Evolutionary conservation across 2,113 vertebrate species (phyloP), one percentile per base, ranked within the genome.

Genomic region (Indicator indicator): DNA sequence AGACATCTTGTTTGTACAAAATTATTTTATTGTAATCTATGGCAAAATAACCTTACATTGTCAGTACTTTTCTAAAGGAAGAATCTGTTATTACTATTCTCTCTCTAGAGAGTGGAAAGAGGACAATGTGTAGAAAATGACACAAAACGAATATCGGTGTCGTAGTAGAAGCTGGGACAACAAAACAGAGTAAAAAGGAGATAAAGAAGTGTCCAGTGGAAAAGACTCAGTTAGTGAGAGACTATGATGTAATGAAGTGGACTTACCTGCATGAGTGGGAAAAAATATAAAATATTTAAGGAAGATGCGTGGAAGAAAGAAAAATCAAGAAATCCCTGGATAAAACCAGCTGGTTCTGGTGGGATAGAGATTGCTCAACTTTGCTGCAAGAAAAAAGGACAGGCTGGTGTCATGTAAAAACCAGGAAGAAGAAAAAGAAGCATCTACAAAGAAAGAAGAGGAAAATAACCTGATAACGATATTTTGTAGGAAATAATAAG

Each of bases 121-220:
- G 30, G 16, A 65, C 6, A 4, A 28, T 6, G 5, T 30, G 10
- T 32, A 64, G 26, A 64, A 27, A 90, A 80, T 2, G 77, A 27
- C 2, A 2, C 15, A 7, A 20, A 69, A 33, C 24, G 48, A 80
- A 59, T 0, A 0, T 8, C 3, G 0, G 21, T 58, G 27, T 27
- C 36, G 8, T 36, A 83, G 20, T 18, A 59, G 64, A 89, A 79
- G 27, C 2, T 79, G 36, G 5, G 21, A 54, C 6, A 75, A n/a
- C 11, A 20, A 86, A 60, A 20, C 28, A 7, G 6, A 6, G 7
- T 70, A 32, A 76, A 83, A 67, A 0, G 3, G 36, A 54, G 5
- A 32, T 70, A 65, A 73, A 73, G 21, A 14, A 76, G n/a, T 46
- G 68, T 40, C 28, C 19, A 65, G 70, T 82, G 58, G 38, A 71